Evolutionary conservation across 30 jellyfish, hydroid and myxozoan species (phyloP), one percentile per base, ranked within the genome.

Genomic region (Aurelia sp.): DNA sequence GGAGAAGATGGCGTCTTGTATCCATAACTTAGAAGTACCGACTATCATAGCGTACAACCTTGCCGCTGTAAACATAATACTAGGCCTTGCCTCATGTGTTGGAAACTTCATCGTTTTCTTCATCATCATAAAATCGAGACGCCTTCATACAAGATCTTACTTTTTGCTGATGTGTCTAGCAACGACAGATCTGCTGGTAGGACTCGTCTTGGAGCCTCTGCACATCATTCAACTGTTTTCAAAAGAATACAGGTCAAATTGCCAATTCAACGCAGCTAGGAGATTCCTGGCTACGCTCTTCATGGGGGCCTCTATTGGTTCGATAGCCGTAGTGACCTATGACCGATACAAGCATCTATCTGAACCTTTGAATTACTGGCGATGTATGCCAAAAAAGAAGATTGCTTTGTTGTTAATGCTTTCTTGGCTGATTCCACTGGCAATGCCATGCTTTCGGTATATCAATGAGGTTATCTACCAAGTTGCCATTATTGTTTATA

Each of bases 301-400:
- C 20, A 58, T 71, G 40, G 97, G 97, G 0, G 81, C 97, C 1
- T 89, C 97, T 18, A 77, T 71, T 11, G 71, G 90, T 0, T 62
- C 94, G 16, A 30, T 89, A 3, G 89, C 81, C 0, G 63, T 89
- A 13, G 66, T 89, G 12, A 59, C 85, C 61, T 81, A 47, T 57
- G 97, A 80, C 48, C 90, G 97, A 20, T 89, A 79, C 69, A 21
- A 69, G 12, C 78, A 82, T 27, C 47, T 80, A 22, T 62, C 94
- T 11, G 81, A 35, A 50, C 67, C 71, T 0, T 22, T 13, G 19
- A 80, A 62, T 22, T 89, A 81, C 78, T 40, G 51, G 66, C 37
- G 17, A 60, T 59, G 22, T 22, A 80, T 73, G 90, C 50, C 96
- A 6, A 89, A 71, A 62, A 5, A 37, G 20, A 72, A 62, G 37